Evolutionary conservation across 2,797 vertebrate species (phyloP).

Genomic region (Salmo trutta): DNA sequence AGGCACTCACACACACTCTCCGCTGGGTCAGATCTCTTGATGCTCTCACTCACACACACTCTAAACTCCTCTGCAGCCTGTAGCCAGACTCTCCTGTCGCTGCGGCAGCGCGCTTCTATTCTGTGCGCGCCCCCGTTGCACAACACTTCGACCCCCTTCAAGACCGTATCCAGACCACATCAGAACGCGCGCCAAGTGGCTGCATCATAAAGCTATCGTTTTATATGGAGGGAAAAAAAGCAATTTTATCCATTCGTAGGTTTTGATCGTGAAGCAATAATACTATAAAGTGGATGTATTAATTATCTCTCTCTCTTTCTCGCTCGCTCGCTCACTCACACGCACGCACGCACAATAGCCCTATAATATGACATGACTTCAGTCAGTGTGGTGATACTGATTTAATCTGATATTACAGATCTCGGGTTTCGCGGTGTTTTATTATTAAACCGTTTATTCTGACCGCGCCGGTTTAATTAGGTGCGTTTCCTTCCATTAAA

Average conservation of each 20-base stretch:
- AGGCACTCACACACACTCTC: conserved; percentile 35
- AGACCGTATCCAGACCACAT: conserved; percentile 55
- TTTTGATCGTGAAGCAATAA: conserved; percentile 37
- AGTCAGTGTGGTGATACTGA: background rate
- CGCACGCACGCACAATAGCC: background rate
- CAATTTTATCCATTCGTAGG: conserved; percentile 21
- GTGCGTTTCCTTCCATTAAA: conserved; percentile 46
- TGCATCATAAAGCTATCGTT: conserved; percentile 66
- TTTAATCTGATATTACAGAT: conserved; percentile 18
- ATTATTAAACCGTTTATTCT: conserved; percentile 20
- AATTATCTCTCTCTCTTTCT: background rate
- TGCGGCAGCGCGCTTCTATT: conserved; percentile 40
- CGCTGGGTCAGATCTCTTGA: background rate
- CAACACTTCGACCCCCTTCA: conserved; percentile 55
- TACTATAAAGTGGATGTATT: conserved; percentile 17
- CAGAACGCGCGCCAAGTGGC: conserved; percentile 54
- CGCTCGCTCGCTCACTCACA: background rate
- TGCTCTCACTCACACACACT: conserved; percentile 19
- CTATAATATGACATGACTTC: background rate
- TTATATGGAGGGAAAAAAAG: conserved; percentile 45
- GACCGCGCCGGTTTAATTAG: conserved; percentile 18
- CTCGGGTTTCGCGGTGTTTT: background rate
- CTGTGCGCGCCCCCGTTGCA: conserved; percentile 55
- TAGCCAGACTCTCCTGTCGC: background rate
- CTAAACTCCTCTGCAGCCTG: conserved; percentile 21